Evolutionary conservation across 2,113 vertebrate species (phyloP), one percentile per base, ranked within the genome.

Genomic region (Thamnophis sirtalis): DNA sequence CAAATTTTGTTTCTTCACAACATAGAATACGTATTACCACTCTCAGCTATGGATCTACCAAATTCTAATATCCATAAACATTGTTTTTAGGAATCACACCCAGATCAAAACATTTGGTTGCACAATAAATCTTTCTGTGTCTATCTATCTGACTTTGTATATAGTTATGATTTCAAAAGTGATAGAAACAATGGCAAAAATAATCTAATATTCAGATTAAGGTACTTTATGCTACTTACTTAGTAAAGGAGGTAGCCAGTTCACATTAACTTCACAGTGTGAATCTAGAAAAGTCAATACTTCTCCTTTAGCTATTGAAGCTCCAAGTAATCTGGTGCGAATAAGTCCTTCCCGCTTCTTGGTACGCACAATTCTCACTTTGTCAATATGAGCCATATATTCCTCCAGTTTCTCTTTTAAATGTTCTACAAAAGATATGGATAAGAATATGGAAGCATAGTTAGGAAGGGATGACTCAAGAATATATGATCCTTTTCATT

Each of bases 191-290:
- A 38, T 8, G 33, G 33, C 17, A 80, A 80, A 73, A 38, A 38
- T 38, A 38, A 0, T 80, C 5, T 38, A 80, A 38, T 38, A 38
- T 80, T 80, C 68, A 80, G 33, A 80, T 80, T 80, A 73, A 17
- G 68, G 17, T 80, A 80, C 17, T 80, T 33, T 63, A 24, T 89
- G 55, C 51, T 91, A 98, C 98, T 98, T 97, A 99, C 98, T 98
- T 49, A 99, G 98, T 91, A 99, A 97, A 0, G 98, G 98, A 54
- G 98, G 98, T 91, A 99, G 97, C 98, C 98, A 99, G 93, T 98
- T 99, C 94, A 98, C 97, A n/a, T 98, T 99, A 95, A 98, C 98
- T 95, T 99, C 98, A 0, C 98, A 99, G 94, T 99, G 98, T n/a
- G 98, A 99, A 93, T 99, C 98, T 93, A 99, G 96, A 95, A 99